Evolutionary conservation across 2,888 invertebrate species (phyloP).

Genomic region (Ceraclea dissimilis): DNA sequence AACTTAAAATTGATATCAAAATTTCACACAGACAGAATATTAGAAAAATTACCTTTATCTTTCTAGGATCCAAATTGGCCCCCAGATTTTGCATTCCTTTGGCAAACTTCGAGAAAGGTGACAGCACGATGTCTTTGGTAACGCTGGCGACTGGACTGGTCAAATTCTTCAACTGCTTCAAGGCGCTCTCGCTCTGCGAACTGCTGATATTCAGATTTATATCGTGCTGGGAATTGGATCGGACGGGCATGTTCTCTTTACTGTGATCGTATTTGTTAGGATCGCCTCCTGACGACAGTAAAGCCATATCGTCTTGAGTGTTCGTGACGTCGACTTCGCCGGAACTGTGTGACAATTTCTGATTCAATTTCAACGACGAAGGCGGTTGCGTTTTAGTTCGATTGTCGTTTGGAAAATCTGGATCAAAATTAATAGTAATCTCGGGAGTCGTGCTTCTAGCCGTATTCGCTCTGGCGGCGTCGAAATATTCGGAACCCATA

Average conservation of each 20-base stretch:
- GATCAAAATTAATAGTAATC: slow-evolving; percentile 45
- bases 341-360: slow-evolving; percentile 63
- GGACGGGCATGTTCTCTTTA: slow-evolving; percentile 28
- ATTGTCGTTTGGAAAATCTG: slow-evolving; percentile 29
- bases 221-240: slow-evolving; percentile 59
- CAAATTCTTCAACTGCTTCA: slow-evolving; percentile 59
- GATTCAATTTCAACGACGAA: slow-evolving; percentile 48
- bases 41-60: slow-evolving; percentile 56
- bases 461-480: slow-evolving; percentile 31
- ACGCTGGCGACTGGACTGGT: slow-evolving; percentile 59
- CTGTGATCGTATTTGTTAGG: slow-evolving; percentile 29
- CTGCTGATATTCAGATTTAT: slow-evolving; percentile 63
- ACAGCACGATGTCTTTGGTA: slow-evolving; percentile 60
- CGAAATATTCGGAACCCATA: slow-evolving; percentile 18
- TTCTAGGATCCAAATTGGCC: slow-evolving; percentile 78
- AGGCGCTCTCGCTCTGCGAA: slow-evolving; percentile 72
- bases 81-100: slow-evolving; percentile 81
- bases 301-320: slow-evolving; percentile 11
- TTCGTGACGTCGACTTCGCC: slow-evolving; percentile 50
- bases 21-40: too few species aligned
- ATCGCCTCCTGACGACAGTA: slow-evolving; percentile 31
- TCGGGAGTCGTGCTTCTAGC: slow-evolving; percentile 53
- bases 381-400: slow-evolving; percentile 44
- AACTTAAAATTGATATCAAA: too few species aligned
- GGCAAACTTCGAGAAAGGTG: slow-evolving; percentile 75